Conservation (phyloP, 2,113 vertebrate species). For the Gallinago jamesoni region DNA sequence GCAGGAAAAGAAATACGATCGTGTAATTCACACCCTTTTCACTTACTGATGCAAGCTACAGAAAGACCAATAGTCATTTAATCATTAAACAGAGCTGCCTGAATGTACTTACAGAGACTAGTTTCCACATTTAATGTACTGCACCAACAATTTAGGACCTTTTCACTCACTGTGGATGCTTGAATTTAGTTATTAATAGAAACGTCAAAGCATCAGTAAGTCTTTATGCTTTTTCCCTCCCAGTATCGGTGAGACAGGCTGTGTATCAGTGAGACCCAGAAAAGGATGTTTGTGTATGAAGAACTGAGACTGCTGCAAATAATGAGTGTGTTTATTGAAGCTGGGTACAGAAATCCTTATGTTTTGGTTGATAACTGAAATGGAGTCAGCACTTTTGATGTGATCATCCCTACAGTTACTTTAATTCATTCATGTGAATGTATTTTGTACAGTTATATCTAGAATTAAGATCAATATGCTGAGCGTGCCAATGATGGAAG, state of each 20-base stretch:
- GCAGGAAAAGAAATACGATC: neutral
- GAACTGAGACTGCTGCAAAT: neutral
- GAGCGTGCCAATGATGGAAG: neutral
- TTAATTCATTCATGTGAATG: neutral
- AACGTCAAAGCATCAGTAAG: neutral
- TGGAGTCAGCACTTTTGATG: neutral
- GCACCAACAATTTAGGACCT: neutral
- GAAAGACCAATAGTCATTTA: neutral
- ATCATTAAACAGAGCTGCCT: neutral
- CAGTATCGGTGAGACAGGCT: accelerated
- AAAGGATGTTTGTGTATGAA: neutral
- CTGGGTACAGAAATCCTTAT: neutral
- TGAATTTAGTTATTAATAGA: neutral
- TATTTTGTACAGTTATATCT: neutral
- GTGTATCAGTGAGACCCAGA: neutral
- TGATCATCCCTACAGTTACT: neutral
- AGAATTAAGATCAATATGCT: neutral
- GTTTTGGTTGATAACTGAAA: neutral
- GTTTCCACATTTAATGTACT: neutral
- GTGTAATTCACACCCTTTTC: neutral
- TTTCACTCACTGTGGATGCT: neutral
- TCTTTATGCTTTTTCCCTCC: neutral
- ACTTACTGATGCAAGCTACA: neutral
- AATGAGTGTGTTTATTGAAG: neutral
- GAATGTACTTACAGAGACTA: neutral